A percentile compares a stretch with the other conserved stretches of the same genome.
Conservation (phyloP, 2,888 invertebrate species). For the Lymantria dispar region DNA sequence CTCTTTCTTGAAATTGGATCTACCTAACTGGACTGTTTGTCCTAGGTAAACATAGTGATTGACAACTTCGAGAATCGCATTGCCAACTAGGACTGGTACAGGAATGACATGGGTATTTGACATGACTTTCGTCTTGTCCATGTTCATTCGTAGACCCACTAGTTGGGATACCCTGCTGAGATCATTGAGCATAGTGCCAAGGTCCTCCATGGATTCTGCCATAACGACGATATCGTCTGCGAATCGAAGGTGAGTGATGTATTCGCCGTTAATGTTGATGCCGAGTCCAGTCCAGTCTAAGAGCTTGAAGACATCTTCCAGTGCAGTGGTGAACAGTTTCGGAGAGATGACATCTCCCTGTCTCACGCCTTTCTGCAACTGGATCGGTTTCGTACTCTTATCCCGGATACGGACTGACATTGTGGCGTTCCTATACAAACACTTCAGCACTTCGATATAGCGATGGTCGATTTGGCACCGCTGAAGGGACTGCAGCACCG, state of each 20-base stretch:
- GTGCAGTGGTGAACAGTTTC: conserved; percentile 14
- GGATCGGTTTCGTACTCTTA: neutral
- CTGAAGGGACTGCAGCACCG: neutral
- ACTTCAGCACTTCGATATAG: neutral
- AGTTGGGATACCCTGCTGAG: neutral
- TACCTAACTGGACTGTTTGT: neutral
- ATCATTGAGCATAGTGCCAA: neutral
- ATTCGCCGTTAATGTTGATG: neutral
- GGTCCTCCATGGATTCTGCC: neutral
- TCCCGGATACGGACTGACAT: neutral
- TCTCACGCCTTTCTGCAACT: conserved; percentile 6
- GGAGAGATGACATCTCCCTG: conserved; percentile 17
- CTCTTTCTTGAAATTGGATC: too few species aligned
- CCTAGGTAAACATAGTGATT: neutral
- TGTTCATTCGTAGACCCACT: neutral
- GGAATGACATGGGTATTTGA: neutral
- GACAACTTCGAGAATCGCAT: neutral
- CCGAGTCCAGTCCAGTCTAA: neutral
- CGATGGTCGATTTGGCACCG: neutral
- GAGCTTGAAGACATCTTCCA: conserved; percentile 12
- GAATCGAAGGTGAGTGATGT: neutral
- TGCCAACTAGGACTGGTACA: neutral
- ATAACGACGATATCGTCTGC: neutral
- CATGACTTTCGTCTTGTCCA: neutral
- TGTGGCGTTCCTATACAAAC: neutral